Base-by-base conservation (phyloP, 2,888 invertebrate species). In the Mythimna lalbum region DNA sequence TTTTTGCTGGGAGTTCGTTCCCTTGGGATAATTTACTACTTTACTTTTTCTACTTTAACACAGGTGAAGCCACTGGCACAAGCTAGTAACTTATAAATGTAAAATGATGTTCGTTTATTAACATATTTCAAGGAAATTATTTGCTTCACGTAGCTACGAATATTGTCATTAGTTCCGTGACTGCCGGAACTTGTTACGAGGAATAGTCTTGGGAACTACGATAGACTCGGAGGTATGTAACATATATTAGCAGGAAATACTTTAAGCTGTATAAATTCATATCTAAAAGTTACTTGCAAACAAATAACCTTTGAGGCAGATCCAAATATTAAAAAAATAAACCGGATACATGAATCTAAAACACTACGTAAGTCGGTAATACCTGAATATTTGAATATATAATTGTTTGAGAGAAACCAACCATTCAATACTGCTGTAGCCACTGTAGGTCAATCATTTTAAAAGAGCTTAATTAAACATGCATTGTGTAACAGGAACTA, bases 401-500 rank as follows among this genome's bases (percentile, higher is more conserved):
- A 43, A 43, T 19, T 19, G 10, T 19, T 31, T 21, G 12, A 17
- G 3, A 52, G 5, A 33, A 23, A 21, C 19, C 2, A 68, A 43
- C 31, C 31, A 50, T 36, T 55, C 36, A 19, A n/a, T 70, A 6
- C 6, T 17, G 43, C 43, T 43, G 47, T 1, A n/a, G 5, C 6
- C 47, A 23, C 33, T 55, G 9, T 17, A 14, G 17, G 33, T 4
- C 27, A 63, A 61, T 53, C 1, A 78, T 61, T 52, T 63, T 19
- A 33, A 39, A 56, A 72, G 47, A 57, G 21, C 19, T 62, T 53
- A 63, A 55, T 63, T 47, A 53, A 43, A 19, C 56, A 39, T 69
- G 33, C 19, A 55, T 63, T 79, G 27, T 64, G 56, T 59, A 82
- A 79, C 63, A 80, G 70, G 80, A 80, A 80, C 70, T 69, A 66